A percentile compares a stretch with the other conserved stretches of the same genome.
These are phyloP conservation scores for Vanacampus margaritifer DNA, from an alignment of 2,113 vertebrate species.

Conservation along the genomic window DNA sequence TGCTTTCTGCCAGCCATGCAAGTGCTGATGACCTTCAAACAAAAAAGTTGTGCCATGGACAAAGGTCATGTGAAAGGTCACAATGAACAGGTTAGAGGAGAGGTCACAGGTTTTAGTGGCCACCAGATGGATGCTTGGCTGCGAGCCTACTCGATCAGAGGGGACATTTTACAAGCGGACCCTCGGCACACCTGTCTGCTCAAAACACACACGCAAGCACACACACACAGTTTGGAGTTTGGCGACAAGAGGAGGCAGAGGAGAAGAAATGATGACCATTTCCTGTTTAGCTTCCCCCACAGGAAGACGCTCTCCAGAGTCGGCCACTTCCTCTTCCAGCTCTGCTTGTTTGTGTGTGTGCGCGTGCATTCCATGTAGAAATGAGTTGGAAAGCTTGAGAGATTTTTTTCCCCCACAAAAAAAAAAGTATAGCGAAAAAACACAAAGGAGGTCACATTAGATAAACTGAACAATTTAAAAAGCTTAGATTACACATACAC, in stretches of 20 bases:
- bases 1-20: neutral
- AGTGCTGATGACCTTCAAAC: neutral
- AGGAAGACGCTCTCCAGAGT: constrained; percentile 58
- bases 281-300: constrained; percentile 63
- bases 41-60: too few relatives aligned
- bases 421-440: neutral
- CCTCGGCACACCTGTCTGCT: constrained; percentile 1
- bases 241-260: neutral
- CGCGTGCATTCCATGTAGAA: constrained; percentile 29
- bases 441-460: too few relatives aligned
- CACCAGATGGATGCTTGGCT: constrained; percentile 8
- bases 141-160: constrained; percentile 21
- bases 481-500: neutral
- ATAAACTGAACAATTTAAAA: neutral
- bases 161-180: constrained; percentile 23
- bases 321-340: constrained; percentile 63
- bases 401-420: neutral
- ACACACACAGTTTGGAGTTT: neutral
- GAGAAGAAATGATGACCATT: constrained; percentile 47
- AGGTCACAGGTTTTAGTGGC: neutral
- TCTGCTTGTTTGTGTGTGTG: constrained; percentile 15
- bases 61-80: neutral
- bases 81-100: neutral
- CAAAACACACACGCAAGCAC: neutral
- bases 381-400: neutral